Base-by-base conservation (phyloP, 2,113 vertebrate genomes). In the Larimichthys polyactis region DNA sequence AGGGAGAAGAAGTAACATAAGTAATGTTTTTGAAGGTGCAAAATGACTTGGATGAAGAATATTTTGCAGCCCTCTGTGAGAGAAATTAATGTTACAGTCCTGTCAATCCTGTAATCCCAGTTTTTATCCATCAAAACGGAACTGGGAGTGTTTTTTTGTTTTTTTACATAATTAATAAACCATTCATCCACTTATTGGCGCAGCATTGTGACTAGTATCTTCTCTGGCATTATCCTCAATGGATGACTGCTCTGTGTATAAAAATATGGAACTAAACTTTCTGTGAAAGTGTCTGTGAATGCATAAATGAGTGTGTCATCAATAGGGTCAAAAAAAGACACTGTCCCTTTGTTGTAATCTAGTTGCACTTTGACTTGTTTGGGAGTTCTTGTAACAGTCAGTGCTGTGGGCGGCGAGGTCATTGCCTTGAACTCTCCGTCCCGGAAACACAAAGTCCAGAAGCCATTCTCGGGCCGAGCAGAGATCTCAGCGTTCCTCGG, bases 401-500 rank as follows among this genome's bases (percentile, higher is more conserved):
- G 76, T 0, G 27, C 3, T 2, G 72, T 91, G 10, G 94, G 93
- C 0, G 94, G 93, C 0, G 93, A 94, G 22, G 79, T 87, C 95
- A 96, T 94, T 0, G 93, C 94, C 73, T 83, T 93, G 82, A 95
- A 82, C 20, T 90, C 85, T 22, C 92, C 91, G 2, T 94, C 90
- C 51, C 94, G 81, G 57, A 93, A 91, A 36, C 94, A 94, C 32
- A 96, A 69, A 11, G 95, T 95, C 95, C 94, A 96, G 89, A 94
- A 95, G n/a, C 95, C 95, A 1, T 94, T 94, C 75, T 95, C 91
- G 0, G 94, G 93, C 19, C 93, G 83, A 22, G 95, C 94, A 0
- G 68, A 51, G 43, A 94, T 40, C 64, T 94, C 94, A 0, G 20
- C 32, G 17, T 92, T 79, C 82, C 94, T 91, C 0, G 82, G 77